These are phyloP conservation scores for Acronicta alni DNA, from an alignment of 2,888 invertebrate species.

Conservation along the genomic window DNA sequence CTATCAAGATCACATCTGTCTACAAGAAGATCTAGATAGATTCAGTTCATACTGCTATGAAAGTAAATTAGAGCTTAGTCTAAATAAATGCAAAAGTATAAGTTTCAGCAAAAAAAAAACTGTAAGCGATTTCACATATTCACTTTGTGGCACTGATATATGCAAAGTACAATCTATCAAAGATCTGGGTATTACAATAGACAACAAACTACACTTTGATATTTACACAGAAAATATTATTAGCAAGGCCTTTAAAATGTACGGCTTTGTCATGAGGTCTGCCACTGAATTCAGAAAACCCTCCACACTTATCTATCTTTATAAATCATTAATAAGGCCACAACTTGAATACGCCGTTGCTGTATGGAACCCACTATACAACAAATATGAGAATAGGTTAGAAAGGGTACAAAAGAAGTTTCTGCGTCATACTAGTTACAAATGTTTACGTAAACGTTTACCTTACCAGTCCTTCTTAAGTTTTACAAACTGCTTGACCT, in stretches of 20 bases:
- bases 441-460: conserved; percentile 2
- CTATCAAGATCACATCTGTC: not conserved
- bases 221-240: not conserved
- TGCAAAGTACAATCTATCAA: not conserved
- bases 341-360: not conserved
- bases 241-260: not conserved
- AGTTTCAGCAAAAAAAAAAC: conserved; percentile 37
- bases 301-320: conserved; percentile 7
- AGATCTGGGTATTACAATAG: not conserved
- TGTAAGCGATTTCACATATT: not conserved
- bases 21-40: conserved; percentile 41
- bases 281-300: not conserved
- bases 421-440: not conserved
- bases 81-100: conserved; percentile 42
- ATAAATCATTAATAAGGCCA: not conserved
- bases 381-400: not conserved
- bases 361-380: not conserved
- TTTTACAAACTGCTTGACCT: not conserved
- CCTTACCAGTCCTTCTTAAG: not conserved
- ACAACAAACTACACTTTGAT: not conserved
- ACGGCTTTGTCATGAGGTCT: not conserved
- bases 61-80: conserved; percentile 18
- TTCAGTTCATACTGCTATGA: conserved; percentile 29
- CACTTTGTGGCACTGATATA: not conserved
- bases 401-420: not conserved